phyloP scores from a whole-genome alignment of 2,888 invertebrate species.

The Pogonocherus hispidulus region DNA sequence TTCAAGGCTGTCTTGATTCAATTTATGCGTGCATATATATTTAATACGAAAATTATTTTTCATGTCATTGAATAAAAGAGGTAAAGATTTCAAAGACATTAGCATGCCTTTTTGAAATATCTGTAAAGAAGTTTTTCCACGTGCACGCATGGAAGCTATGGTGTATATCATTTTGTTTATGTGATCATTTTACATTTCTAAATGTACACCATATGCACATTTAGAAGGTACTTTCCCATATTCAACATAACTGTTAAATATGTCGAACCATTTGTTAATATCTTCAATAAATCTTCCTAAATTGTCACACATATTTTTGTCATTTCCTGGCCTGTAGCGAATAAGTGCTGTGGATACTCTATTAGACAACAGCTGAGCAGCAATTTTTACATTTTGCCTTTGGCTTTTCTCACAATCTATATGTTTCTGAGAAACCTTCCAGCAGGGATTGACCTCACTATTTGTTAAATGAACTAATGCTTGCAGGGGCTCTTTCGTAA shows the following conservation, averaged over 20 bases:
- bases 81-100: slow-evolving; percentile 15
- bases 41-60: slow-evolving; percentile 1
- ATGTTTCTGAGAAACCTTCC: slow-evolving; percentile 16
- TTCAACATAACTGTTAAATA: slow-evolving; percentile 33
- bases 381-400: slow-evolving; percentile 32
- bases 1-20: slow-evolving; percentile 17
- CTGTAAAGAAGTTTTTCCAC: slow-evolving; percentile 27
- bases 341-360: slow-evolving; percentile 27
- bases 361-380: slow-evolving; percentile 30
- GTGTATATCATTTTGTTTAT: slow-evolving; percentile 19
- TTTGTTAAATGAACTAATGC: too few species aligned
- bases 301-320: slow-evolving; percentile 11
- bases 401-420: slow-evolving; percentile 23
- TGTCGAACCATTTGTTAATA: slow-evolving; percentile 31
- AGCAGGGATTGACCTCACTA: slow-evolving; percentile 9
- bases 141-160: slow-evolving; percentile 13
- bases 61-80: slow-evolving; percentile 20
- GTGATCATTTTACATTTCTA: slow-evolving; percentile 12
- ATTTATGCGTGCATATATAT: slow-evolving; percentile 21
- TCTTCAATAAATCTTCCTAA: slow-evolving; percentile 30
- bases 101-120: slow-evolving; percentile 28
- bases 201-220: slow-evolving; percentile 14
- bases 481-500: too few species aligned
- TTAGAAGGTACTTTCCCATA: slow-evolving; percentile 10
- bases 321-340: background rate